Evolutionary conservation across 2,797 vertebrate genomes (phyloP).

Genomic region (Crenuchus spilurus): DNA sequence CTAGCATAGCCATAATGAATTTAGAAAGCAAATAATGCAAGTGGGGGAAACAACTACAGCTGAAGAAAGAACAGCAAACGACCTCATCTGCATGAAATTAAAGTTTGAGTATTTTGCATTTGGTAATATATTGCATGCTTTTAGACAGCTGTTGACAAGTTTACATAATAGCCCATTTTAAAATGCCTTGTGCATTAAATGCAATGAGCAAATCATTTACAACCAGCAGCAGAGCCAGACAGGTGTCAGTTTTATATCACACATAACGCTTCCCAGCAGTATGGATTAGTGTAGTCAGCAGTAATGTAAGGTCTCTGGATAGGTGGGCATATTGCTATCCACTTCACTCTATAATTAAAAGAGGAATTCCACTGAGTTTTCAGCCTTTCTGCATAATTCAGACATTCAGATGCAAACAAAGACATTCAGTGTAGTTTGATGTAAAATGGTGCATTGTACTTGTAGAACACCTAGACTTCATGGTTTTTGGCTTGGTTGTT

Average conservation of each 20-base stretch:
- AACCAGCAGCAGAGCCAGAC: not conserved
- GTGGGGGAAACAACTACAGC: not conserved
- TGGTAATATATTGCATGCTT: not conserved
- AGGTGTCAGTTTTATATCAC: slow-evolving; percentile 16
- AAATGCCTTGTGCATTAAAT: not conserved
- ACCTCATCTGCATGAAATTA: slow-evolving; percentile 12
- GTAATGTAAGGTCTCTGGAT: too few relatives aligned
- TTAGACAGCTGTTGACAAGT: not conserved
- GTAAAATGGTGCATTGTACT: too few relatives aligned
- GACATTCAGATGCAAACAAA: too few relatives aligned
- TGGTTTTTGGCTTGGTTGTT: too few relatives aligned
- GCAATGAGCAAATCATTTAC: slow-evolving; percentile 5
- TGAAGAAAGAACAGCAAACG: slow-evolving; percentile 6
- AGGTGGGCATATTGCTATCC: too few relatives aligned
- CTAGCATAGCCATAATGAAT: slow-evolving; percentile 7
- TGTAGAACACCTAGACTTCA: too few relatives aligned
- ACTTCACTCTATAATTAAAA: too few relatives aligned
- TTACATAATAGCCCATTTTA: slow-evolving; percentile 6
- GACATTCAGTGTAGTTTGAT: too few relatives aligned
- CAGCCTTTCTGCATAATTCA: too few relatives aligned
- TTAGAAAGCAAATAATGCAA: not conserved
- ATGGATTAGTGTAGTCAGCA: not conserved
- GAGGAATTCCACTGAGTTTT: too few relatives aligned
- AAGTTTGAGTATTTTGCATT: slow-evolving; percentile 6
- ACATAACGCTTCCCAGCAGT: slow-evolving; percentile 10